Conservation (phyloP, 2,113 vertebrate species). For the Chaetura pelagica region DNA sequence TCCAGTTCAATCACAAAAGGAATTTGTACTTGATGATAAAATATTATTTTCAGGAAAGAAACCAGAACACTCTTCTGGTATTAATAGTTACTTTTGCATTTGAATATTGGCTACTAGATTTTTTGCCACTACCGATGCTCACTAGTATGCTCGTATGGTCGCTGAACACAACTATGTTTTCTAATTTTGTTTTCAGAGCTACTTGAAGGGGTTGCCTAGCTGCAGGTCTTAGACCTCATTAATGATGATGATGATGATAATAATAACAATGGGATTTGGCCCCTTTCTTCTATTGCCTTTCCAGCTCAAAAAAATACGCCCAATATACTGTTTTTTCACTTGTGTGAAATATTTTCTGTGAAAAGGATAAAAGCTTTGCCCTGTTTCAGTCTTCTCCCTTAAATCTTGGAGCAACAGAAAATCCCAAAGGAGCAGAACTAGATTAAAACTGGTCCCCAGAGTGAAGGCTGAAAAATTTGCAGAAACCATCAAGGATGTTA, state of each 20-base stretch:
- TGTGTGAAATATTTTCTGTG: background rate
- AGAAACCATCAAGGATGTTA: conserved; percentile 21
- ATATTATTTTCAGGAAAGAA: background rate
- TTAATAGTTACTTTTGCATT: background rate
- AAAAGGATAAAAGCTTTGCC: background rate
- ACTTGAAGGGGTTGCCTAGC: conserved; percentile 50
- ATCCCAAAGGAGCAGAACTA: conserved; percentile 22
- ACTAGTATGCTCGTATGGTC: background rate
- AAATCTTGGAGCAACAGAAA: conserved; percentile 27
- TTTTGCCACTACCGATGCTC: background rate
- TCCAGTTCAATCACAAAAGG: background rate
- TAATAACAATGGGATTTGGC: background rate
- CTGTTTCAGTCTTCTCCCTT: background rate
- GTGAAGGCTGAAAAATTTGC: conserved; percentile 35
- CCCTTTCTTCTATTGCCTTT: conserved; percentile 14
- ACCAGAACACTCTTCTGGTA: background rate
- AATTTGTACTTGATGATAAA: background rate
- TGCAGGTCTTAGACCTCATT: conserved; percentile 60
- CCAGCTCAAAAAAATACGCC: background rate
- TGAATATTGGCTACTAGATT: background rate
- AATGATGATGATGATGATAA: background rate
- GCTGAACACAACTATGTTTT: background rate
- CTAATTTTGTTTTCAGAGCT: conserved; percentile 65
- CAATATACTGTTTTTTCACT: background rate
- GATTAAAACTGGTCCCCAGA: background rate